Percentiles rank a stretch among this genome's conserved stretches.
Evolutionary conservation across 2,888 invertebrate genomes (phyloP).

Genomic region (Plagodis dolabraria): DNA sequence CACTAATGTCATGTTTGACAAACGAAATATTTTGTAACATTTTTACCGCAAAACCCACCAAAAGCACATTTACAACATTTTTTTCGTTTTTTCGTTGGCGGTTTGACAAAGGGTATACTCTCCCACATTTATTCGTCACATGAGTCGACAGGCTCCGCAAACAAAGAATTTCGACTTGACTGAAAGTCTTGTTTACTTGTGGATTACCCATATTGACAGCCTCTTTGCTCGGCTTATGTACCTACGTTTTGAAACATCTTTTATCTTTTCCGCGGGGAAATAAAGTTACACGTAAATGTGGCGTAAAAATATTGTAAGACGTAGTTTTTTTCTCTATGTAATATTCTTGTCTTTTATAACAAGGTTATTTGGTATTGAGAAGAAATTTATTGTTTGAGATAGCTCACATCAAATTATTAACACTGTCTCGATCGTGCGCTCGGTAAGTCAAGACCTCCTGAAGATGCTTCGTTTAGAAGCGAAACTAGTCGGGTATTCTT

Average conservation of each 20-base stretch:
- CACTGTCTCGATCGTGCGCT: too few relatives aligned
- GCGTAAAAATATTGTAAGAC: slow-evolving; percentile 6
- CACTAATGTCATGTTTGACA: too few relatives aligned
- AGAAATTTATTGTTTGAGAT: too few relatives aligned
- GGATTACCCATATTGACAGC: slow-evolving; percentile 52
- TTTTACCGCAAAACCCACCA: too few relatives aligned
- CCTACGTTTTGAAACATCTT: slow-evolving; percentile 40
- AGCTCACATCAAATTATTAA: too few relatives aligned
- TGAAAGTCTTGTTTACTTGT: slow-evolving; percentile 39
- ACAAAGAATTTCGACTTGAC: slow-evolving; percentile 45
- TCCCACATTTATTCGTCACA: slow-evolving; percentile 28
- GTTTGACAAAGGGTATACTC: slow-evolving; percentile 23
- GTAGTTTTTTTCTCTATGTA: not conserved
- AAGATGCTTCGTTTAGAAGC: too few relatives aligned
- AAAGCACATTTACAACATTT: slow-evolving; percentile 14
- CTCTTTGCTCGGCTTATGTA: slow-evolving; percentile 47
- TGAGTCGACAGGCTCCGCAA: slow-evolving; percentile 42
- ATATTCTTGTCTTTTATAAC: not conserved
- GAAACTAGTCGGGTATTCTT: too few relatives aligned
- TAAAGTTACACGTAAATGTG: slow-evolving; percentile 20
- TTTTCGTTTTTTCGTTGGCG: slow-evolving; percentile 17
- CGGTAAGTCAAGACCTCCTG: too few relatives aligned
- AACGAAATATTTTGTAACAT: too few relatives aligned
- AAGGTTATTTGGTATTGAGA: too few relatives aligned
- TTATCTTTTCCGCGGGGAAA: slow-evolving; percentile 27